A percentile compares a stretch with the other conserved stretches of the same genome.
Conservation (phyloP, 2,797 vertebrate species). For the Gallinago nigripennis region DNA sequence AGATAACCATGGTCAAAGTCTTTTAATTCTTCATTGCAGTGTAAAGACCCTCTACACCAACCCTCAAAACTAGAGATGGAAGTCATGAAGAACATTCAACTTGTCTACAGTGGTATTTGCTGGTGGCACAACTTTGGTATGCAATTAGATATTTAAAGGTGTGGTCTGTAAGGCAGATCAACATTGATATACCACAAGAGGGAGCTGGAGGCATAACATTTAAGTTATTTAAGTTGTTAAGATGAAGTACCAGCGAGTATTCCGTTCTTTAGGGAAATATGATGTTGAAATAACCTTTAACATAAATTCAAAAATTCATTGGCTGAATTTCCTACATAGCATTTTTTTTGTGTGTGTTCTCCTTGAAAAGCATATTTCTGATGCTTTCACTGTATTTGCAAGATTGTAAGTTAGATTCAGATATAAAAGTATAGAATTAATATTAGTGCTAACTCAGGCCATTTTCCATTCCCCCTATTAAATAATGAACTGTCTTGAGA, state of each 20-base stretch:
- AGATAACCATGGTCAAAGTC: not conserved
- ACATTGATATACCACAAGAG: conserved; percentile 19
- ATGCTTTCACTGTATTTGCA: not conserved
- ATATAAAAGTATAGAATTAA: not conserved
- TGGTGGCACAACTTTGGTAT: not conserved
- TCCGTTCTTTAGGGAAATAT: not conserved
- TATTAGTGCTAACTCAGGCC: not conserved
- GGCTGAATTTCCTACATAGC: not conserved
- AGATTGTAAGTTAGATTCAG: not conserved
- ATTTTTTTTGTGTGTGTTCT: not conserved
- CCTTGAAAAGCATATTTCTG: not conserved
- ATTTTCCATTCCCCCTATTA: not conserved
- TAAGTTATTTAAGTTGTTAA: not conserved
- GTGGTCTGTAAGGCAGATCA: not conserved
- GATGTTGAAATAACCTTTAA: not conserved
- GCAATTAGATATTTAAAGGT: not conserved
- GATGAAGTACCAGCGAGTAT: not conserved
- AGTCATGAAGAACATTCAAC: not conserved
- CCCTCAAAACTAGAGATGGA: not conserved
- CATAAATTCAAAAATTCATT: not conserved
- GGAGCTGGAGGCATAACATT: not conserved
- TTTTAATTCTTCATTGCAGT: not conserved
- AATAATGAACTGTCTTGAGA: not conserved
- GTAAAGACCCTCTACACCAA: not conserved
- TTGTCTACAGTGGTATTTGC: not conserved